Conservation (phyloP, 2,113 vertebrate species). For the Formicarius rufipectus region DNA sequence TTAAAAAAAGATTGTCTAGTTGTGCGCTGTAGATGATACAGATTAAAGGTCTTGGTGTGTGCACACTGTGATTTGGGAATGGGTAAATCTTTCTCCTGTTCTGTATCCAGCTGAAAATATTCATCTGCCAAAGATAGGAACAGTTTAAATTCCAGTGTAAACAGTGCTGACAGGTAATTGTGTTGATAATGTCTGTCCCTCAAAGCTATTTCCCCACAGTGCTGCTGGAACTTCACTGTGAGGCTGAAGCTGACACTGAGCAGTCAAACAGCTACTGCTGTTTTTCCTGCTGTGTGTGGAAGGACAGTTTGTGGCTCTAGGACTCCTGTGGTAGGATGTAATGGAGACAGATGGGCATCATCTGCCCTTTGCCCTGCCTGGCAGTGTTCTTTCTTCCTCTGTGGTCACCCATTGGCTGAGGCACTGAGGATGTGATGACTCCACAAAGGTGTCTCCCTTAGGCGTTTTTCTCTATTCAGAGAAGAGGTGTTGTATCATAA, state of each 20-base stretch:
- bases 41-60: neutral
- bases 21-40: neutral
- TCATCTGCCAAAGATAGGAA: neutral
- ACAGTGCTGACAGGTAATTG: neutral
- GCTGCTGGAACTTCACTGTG: rapidly evolving
- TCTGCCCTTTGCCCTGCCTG: neutral
- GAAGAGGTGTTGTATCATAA: neutral
- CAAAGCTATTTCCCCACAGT: rapidly evolving
- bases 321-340: rapidly evolving
- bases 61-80: rapidly evolving
- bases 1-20: neutral
- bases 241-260: neutral
- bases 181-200: neutral
- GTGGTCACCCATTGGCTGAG: rapidly evolving
- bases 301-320: neutral
- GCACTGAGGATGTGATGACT: neutral
- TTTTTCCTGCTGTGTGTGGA: neutral
- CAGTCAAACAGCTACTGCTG: neutral
- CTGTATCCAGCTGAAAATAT: neutral
- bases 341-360: neutral
- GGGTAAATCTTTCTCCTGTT: neutral
- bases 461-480: rapidly evolving
- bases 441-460: neutral
- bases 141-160: neutral
- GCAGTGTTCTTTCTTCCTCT: neutral